Evolutionary conservation across 1,140 invertebrate genomes (phyloP).

Genomic region (Drosophila tsacasi): DNA sequence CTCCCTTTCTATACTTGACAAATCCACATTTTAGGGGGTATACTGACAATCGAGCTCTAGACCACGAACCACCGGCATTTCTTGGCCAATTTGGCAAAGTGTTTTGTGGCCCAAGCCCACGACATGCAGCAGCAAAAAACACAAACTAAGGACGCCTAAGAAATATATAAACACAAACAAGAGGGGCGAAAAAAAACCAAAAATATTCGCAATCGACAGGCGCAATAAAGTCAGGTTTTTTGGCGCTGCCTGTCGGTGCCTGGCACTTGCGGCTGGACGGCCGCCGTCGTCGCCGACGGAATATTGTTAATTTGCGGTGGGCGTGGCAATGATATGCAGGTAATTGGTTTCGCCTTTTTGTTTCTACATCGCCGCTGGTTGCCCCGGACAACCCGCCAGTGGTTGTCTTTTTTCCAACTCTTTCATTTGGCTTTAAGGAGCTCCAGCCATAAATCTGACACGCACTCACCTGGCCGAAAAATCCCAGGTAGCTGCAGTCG

Average conservation of each 20-base stretch:
- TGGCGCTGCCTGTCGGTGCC: slow-evolving; percentile 56
- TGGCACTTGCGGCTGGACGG: slow-evolving; percentile 63
- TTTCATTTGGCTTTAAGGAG: slow-evolving; percentile 21
- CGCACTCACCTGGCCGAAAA: slow-evolving; percentile 32
- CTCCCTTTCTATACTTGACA: not conserved
- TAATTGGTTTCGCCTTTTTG: slow-evolving; percentile 58
- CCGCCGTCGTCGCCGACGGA: slow-evolving; percentile 7
- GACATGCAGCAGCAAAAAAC: slow-evolving; percentile 51
- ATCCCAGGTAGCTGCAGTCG: slow-evolving; percentile 41
- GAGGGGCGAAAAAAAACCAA: not conserved
- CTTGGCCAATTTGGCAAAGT: slow-evolving; percentile 80
- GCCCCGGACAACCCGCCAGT: slow-evolving; percentile 18
- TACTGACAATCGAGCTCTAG: not conserved
- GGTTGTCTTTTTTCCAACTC: not conserved
- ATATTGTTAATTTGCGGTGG: slow-evolving; percentile 62
- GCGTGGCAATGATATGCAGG: slow-evolving; percentile 57
- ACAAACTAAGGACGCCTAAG: slow-evolving; percentile 4
- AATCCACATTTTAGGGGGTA: not conserved
- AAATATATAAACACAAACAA: slow-evolving; percentile 12
- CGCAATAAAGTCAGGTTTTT: slow-evolving; percentile 64
- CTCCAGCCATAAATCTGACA: slow-evolving; percentile 60
- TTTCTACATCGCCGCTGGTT: slow-evolving; percentile 46
- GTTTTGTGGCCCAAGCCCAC: slow-evolving; percentile 52
- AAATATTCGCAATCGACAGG: slow-evolving; percentile 71
- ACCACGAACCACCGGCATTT: slow-evolving; percentile 35